Conservation (phyloP, 2,113 vertebrate genomes). For the Phalacrocorax brasilianus region DNA sequence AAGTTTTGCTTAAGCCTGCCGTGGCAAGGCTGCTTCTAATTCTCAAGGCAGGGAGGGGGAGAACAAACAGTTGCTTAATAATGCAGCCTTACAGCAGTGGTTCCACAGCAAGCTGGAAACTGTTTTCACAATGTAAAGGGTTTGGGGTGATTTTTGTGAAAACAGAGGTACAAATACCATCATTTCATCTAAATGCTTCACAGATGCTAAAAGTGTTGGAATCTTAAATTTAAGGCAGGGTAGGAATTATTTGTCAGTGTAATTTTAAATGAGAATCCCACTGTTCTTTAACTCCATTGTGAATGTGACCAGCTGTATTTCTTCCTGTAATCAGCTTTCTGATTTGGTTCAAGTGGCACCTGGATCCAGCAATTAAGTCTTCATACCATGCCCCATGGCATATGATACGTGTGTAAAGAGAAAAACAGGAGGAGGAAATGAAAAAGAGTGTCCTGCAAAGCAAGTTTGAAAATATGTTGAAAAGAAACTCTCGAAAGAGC, state of each 20-base stretch:
- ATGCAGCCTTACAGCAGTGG: neutral
- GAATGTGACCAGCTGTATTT: neutral
- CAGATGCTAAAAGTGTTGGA: neutral
- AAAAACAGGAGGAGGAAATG: neutral
- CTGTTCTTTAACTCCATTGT: neutral
- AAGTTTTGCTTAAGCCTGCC: neutral
- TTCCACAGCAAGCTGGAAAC: neutral
- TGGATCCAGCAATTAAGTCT: neutral
- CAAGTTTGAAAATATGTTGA: neutral
- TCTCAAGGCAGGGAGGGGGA: neutral
- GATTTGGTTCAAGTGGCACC: neutral
- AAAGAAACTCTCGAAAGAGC: neutral
- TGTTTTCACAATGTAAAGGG: neutral
- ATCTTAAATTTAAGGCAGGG: neutral
- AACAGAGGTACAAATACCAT: neutral
- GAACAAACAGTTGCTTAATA: neutral
- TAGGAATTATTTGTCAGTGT: neutral
- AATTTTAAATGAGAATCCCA: neutral
- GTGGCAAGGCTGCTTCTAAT: neutral
- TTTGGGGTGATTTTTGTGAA: neutral
- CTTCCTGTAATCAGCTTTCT: neutral
- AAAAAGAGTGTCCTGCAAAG: neutral
- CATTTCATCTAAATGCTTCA: neutral
- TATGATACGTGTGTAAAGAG: rapidly evolving
- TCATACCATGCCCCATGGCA: neutral